Evolutionary conservation across 2,113 vertebrate species (phyloP), one percentile per base, ranked within the genome.

Genomic region (Panthera leo): DNA sequence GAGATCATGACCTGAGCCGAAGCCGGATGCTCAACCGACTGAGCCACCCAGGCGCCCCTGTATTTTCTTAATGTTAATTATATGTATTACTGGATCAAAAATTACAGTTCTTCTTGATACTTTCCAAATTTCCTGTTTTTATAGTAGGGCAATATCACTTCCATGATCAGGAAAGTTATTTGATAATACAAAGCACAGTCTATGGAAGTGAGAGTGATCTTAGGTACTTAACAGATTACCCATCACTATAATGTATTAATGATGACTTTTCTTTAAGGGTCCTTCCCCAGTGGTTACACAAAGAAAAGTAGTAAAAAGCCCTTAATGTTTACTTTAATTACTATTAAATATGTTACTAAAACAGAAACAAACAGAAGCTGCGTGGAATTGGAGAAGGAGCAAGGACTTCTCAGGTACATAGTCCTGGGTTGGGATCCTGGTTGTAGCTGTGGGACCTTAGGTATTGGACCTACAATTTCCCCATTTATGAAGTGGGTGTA

Each of bases 61-160:
- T 61, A 78, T 87, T 71, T 91, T 55, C 36, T 92, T 85, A 34
- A 55, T 91, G 12, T 75, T 80, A 80, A 68, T 91, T 95, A 29
- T 67, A 79, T 79, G 63, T 88, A 45, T 94, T 96, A 13, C 16
- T 82, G 7, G 10, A 65, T 89, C 58, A 92, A 91, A 61, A 85
- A 45, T 83, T 86, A 53, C 2, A 42, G 58, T 61, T 61, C 14
- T 55, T 96, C 39, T 85, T 85, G 45, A 58, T 84, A 42, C 80
- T 90, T 94, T 75, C 42, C 18, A 90, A 89, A 79, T 73, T 83
- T 71, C 63, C 89, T 45, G 11, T 55, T 93, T 97, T 97, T 83
- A 18, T 73, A 79, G 48, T 63, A 85, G 6, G 34, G 7, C 9
- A 34, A 5, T 96, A 84, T 82, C 73, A 78, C 9, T 61, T 83